phyloP scores from a whole-genome alignment of 2,888 invertebrate species.

The Scaptomyza polygonia region DNA sequence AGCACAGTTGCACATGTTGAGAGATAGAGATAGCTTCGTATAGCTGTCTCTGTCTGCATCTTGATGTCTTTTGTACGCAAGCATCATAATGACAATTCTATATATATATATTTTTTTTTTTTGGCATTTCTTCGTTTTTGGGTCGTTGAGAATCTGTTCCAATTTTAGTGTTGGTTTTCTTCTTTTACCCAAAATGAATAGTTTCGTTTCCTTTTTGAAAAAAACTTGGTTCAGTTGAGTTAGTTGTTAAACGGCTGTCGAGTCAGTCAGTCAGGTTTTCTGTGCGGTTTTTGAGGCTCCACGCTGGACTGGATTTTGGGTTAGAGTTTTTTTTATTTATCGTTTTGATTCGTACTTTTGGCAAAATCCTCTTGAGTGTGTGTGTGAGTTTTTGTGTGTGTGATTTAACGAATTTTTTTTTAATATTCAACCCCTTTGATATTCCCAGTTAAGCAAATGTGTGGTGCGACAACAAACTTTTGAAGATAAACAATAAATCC shows the following conservation, averaged over 20 bases:
- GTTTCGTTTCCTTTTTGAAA: constrained; percentile 11
- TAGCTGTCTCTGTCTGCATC: constrained; percentile 31
- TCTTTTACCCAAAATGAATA: constrained; percentile 2
- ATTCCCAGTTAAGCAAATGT: constrained; percentile 38
- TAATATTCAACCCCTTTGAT: constrained; percentile 6
- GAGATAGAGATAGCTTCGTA: neutral
- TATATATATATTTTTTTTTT: neutral
- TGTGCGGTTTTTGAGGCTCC: constrained; percentile 5
- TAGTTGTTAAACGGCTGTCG: constrained; percentile 26
- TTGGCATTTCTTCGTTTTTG: constrained; percentile 22
- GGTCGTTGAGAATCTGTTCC: constrained; percentile 33
- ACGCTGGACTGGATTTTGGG: neutral
- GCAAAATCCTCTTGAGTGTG: constrained; percentile 47
- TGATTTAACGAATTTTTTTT: neutral
- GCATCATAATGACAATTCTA: constrained; percentile 66
- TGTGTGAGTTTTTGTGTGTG: neutral
- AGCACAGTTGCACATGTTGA: constrained; percentile 21
- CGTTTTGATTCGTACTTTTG: constrained; percentile 37
- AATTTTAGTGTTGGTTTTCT: constrained; percentile 29
- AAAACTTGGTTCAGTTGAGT: constrained; percentile 38
- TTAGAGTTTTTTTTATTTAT: constrained; percentile 16
- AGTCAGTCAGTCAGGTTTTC: constrained; percentile 20
- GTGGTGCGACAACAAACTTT: constrained; percentile 31
- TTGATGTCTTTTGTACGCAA: constrained; percentile 26
- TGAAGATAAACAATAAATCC: constrained; percentile 47